Evolutionary conservation across 2,113 vertebrate genomes (phyloP).

Genomic region (Leucosticte australis): DNA sequence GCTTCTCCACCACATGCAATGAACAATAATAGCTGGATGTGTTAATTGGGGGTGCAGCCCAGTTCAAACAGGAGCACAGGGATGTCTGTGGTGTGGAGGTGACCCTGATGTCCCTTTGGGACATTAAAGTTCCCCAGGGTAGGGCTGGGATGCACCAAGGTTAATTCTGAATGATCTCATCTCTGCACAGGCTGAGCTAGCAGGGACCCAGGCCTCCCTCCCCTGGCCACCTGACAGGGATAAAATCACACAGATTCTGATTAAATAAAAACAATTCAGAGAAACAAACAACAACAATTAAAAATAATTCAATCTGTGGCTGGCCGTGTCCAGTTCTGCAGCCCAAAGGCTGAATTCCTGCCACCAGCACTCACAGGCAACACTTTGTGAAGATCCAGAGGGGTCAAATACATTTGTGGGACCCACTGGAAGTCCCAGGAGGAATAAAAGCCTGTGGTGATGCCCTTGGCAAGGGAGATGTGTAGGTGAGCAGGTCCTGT

Average conservation of each 20-base stretch:
- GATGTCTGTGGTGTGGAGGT: not conserved
- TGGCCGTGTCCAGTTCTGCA: not conserved
- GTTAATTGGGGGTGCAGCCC: not conserved
- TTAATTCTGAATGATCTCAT: not conserved
- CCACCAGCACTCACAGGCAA: not conserved
- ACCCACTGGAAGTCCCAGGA: not conserved
- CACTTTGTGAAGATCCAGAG: not conserved
- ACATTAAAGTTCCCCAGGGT: not conserved
- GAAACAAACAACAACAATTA: not conserved
- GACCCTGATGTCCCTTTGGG: not conserved
- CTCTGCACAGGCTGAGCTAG: not conserved
- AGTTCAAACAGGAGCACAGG: not conserved
- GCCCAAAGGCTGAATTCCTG: not conserved
- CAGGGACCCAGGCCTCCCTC: not conserved
- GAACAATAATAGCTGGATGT: not conserved
- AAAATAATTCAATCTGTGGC: not conserved
- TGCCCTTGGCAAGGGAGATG: not conserved
- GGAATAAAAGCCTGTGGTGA: not conserved
- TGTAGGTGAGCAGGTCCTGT: not conserved
- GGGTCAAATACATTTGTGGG: not conserved
- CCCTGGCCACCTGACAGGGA: not conserved
- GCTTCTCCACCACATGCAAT: not conserved
- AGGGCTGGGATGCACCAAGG: not conserved
- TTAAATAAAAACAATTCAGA: not conserved
- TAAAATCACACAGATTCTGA: not conserved